Evolutionary conservation across 2,888 invertebrate species (phyloP), one percentile per base, ranked within the genome.

Genomic region (Luperina nickerlii): DNA sequence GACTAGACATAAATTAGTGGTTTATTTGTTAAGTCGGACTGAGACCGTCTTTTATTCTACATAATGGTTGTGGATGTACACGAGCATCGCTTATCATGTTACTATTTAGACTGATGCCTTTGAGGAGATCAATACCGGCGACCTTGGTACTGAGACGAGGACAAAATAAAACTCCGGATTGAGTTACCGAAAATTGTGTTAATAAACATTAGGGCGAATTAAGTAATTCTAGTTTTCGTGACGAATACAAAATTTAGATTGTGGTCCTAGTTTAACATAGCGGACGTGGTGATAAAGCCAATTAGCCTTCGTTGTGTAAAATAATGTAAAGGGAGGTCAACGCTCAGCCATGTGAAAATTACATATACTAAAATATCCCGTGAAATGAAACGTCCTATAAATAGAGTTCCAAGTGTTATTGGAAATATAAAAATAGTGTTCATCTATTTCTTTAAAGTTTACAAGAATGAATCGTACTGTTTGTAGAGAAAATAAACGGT

Each of bases 1-100:
- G 90, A 90, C 92, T 90, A 92, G 92, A 94, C 94, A 95, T 95
- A 95, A 96, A 95, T 95, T 95, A 95, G 95, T 92, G 92, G 88
- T 90, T 92, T 95, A 95, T 95, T 95, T 94, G 94, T 92, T 93
- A 93, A 94, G 84, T 89, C 82, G 91, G 87, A 91, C 89, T 90
- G 90, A 24, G 90, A 91, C 90, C 90, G 90, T 93, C 92, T 92
- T 94, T 92, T 93, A 92, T 93, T 91, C 88, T 78, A 83, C 78
- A 87, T 93, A 92, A 93, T 92, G 90, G 89, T 83, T 89, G 82
- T 86, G 85, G 85, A 91, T 91, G 90, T 90, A 90, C 88, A 88
- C 87, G 88, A 89, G 83, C 88, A 91, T 89, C 90, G 90, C 89
- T 91, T 93, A 91, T 92, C 92, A 90, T 87, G 89, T 91, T 91